A percentile compares a stretch with the other conserved stretches of the same genome.
Evolutionary conservation across 2,797 vertebrate species (phyloP).

Genomic region (Bryconaethiops microstoma): DNA sequence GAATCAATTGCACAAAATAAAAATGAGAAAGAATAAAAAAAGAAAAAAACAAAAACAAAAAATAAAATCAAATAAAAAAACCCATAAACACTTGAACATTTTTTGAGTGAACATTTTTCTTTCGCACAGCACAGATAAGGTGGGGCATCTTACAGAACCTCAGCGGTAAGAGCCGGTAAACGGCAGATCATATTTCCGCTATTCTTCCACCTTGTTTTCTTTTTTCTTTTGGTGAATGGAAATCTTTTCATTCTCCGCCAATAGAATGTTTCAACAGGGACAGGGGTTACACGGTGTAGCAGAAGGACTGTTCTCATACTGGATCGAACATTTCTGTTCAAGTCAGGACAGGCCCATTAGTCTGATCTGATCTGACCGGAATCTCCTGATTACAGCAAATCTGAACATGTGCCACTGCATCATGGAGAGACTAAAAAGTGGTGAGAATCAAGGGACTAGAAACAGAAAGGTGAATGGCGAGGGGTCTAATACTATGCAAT

Average conservation of each 20-base stretch:
- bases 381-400: not conserved
- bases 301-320: too few relatives aligned
- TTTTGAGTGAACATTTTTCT: not conserved
- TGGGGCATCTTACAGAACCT: not conserved
- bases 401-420: not conserved
- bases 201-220: not conserved
- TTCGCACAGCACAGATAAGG: not conserved
- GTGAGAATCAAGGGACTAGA: not conserved
- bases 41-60: too few relatives aligned
- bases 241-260: not conserved
- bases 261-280: not conserved
- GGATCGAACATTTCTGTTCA: not conserved
- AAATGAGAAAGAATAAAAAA: not conserved
- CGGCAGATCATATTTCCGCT: not conserved
- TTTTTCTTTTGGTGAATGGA: too few relatives aligned
- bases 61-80: not conserved
- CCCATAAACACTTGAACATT: constrained; percentile 2
- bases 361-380: not conserved
- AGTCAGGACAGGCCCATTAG: not conserved
- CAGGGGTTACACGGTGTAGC: not conserved
- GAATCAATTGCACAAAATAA: constrained; percentile 66
- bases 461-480: not conserved
- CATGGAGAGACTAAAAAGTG: not conserved
- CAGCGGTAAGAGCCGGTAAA: not conserved
- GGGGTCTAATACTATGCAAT: too few relatives aligned